Percentiles rank a stretch among this genome's conserved stretches.
These are phyloP conservation scores for Helicolenus hilgendorfi DNA, from an alignment of 2,797 vertebrate species.

Conservation along the genomic window DNA sequence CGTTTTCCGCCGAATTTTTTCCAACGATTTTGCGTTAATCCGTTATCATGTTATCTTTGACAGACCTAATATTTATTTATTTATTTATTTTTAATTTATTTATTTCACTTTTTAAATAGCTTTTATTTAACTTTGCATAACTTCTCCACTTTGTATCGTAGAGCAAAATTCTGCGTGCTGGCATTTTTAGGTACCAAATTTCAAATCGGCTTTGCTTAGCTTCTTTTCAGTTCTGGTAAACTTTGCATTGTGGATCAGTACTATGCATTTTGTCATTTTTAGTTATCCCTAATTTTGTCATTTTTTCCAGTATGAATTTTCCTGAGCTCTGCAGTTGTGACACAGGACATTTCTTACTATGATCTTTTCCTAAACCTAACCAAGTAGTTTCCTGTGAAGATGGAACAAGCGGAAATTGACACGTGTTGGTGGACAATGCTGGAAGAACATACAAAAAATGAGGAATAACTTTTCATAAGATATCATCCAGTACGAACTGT, in stretches of 20 bases:
- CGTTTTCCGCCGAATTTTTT: no score
- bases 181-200: neutral
- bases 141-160: neutral
- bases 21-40: no score
- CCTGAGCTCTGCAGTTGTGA: neutral
- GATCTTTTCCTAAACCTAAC: no score
- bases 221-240: neutral
- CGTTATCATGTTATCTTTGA: no score
- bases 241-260: neutral
- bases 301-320: neutral
- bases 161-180: neutral
- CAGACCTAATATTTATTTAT: no score
- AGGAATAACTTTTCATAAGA: no score
- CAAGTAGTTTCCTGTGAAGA: no score
- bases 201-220: neutral
- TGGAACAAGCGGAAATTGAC: accelerated
- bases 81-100: no score
- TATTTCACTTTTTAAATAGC: neutral
- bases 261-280: neutral
- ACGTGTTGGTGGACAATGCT: no score
- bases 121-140: neutral
- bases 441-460: no score
- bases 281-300: neutral
- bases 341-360: neutral
- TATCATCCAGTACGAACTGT: no score